Evolutionary conservation across 2,797 vertebrate species (phyloP), one percentile per base, ranked within the genome.

Genomic region (Phylloscopus collybita): DNA sequence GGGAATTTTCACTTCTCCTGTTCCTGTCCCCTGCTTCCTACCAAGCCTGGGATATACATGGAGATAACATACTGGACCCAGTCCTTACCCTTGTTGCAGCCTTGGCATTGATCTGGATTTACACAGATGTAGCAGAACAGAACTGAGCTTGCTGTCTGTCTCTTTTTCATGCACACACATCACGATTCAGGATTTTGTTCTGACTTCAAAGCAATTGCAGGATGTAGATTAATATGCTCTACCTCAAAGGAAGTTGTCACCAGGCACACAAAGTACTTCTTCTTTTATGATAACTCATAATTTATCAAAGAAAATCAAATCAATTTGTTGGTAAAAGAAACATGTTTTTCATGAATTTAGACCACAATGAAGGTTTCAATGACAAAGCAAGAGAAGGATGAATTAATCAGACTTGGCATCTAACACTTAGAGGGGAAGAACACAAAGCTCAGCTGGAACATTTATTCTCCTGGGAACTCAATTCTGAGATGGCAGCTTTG

Each of bases 231-330:
- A 96, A 93, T 92, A 93, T 76, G 71, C 83, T 92, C 50, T 92
- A 86, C 91, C 96, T 97, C 90, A 96, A 96, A 97, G 90, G 85
- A 95, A 94, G 94, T 96, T 96, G 96, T 95, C 96, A 96, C 74
- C 45, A 78, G 80, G 83, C 83, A 89, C 92, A 95, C 38, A 65
- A 92, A 96, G 88, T 94, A 61, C 81, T 94, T 20, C 92, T 96
- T 94, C 86, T 96, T 95, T 93, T 87, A 78, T 93, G 88, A 92
- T 92, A 96, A 94, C 86, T 92, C 95, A 93, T 95, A 94, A 97
- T 94, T 96, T 94, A 96, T 96, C 94, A 96, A 96, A 96, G 96
- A 94, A 96, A 95, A 97, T 96, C 91, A 95, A 89, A 93, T 93
- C 92, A 95, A 95, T 95, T 96, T 95, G 90, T 95, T 93, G 74